Percentiles rank a stretch among this genome's conserved stretches.
phyloP scores from a whole-genome alignment of 1,140 invertebrate genomes.

The Drosophila insularis region DNA sequence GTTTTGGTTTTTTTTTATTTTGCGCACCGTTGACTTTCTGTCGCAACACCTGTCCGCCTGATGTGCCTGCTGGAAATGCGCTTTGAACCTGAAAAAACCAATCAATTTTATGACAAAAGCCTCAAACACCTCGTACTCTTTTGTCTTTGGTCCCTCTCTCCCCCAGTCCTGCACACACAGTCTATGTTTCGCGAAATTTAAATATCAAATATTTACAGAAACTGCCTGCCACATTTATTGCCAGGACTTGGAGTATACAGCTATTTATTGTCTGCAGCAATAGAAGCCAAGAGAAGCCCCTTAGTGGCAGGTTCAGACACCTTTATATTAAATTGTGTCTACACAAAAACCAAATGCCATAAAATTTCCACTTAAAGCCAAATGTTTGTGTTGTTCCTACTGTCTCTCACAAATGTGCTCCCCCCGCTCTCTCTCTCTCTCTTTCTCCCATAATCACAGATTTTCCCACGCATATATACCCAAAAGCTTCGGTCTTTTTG shows the following conservation, averaged over 20 bases:
- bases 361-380: slow-evolving; percentile 70
- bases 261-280: slow-evolving; percentile 63
- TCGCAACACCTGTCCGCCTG: slow-evolving; percentile 45
- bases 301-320: slow-evolving; percentile 59
- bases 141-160: not conserved
- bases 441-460: slow-evolving; percentile 2
- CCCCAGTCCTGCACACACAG: slow-evolving; percentile 38
- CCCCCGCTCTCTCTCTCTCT: no score
- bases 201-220: slow-evolving; percentile 61
- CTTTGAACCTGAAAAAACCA: slow-evolving; percentile 62
- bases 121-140: not conserved
- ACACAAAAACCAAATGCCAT: slow-evolving; percentile 61
- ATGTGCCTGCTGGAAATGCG: slow-evolving; percentile 29
- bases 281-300: not conserved
- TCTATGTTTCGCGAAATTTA: slow-evolving; percentile 50
- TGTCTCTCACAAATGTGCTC: not conserved
- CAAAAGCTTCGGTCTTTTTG: slow-evolving; percentile 60
- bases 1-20: slow-evolving; percentile 4
- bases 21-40: slow-evolving; percentile 42
- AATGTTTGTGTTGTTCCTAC: not conserved
- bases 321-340: slow-evolving; percentile 78
- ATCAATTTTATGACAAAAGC: slow-evolving; percentile 69
- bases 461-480: slow-evolving; percentile 68
- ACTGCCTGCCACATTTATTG: slow-evolving; percentile 60
- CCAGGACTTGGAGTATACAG: slow-evolving; percentile 16